These are phyloP conservation scores for Sthenelais limicola DNA, from an alignment of 2,888 invertebrate genomes.

Conservation along the genomic window DNA sequence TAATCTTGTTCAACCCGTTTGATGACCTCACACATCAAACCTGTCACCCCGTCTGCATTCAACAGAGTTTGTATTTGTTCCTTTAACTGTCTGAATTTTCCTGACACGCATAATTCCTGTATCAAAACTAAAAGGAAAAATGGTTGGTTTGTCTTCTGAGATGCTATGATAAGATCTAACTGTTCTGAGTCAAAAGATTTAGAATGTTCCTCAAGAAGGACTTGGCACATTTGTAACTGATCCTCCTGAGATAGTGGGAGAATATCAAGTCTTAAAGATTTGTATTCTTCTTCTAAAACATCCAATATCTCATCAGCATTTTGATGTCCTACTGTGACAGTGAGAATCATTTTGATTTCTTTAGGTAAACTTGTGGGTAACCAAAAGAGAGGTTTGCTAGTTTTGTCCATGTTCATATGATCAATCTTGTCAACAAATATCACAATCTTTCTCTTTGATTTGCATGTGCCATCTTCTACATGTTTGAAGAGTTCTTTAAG, in stretches of 20 bases:
- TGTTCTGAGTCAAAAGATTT: constrained; percentile 14
- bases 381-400: neutral
- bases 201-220: constrained; percentile 20
- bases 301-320: neutral
- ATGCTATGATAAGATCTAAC: neutral
- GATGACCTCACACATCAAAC: neutral
- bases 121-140: constrained; percentile 8
- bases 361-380: neutral
- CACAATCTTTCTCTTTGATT: neutral
- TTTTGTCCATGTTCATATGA: neutral
- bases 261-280: neutral
- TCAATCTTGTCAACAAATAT: constrained; percentile 13
- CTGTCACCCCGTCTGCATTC: constrained; percentile 4
- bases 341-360: neutral
- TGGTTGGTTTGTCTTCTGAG: constrained; percentile 9
- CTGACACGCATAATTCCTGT: constrained; percentile 13
- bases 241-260: neutral
- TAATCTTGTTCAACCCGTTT: constrained; percentile 15
- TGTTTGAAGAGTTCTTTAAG: neutral
- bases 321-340: neutral
- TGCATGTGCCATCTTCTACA: neutral
- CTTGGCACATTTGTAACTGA: neutral
- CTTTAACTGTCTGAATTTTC: neutral
- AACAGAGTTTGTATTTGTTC: constrained; percentile 7
- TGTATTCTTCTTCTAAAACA: neutral